Conservation (phyloP, 2,113 vertebrate species). For the Bucco capensis region DNA sequence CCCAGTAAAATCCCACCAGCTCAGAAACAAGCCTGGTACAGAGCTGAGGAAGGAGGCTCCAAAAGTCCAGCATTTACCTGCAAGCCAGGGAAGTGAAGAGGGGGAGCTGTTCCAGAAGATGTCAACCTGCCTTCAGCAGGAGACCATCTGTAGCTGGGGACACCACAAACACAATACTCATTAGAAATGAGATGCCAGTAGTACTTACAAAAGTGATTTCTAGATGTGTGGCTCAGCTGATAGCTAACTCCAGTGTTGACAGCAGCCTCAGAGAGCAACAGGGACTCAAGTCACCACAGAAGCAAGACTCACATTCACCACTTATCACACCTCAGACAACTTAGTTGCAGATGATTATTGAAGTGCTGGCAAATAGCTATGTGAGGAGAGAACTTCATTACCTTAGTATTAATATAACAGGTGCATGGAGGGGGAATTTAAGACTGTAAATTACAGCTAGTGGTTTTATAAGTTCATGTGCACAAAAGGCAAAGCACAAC, state of each 20-base stretch:
- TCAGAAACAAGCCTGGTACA: neutral
- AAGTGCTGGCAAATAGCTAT: too few species aligned
- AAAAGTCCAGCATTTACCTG: neutral
- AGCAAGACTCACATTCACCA: neutral
- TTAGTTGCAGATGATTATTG: neutral
- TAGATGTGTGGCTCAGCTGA: neutral
- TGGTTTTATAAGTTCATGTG: neutral
- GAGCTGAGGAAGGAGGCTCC: neutral
- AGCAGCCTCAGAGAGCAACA: neutral
- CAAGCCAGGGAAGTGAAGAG: neutral
- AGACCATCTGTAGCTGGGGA: neutral
- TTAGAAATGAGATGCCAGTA: neutral
- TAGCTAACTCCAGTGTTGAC: neutral
- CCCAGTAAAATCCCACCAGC: neutral
- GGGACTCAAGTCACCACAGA: neutral
- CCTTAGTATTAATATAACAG: neutral
- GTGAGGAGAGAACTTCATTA: neutral
- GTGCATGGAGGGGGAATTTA: neutral
- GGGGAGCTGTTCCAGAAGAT: neutral
- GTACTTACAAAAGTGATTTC: neutral
- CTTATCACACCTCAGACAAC: neutral
- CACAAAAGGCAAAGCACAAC: neutral
- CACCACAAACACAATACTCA: fast-evolving
- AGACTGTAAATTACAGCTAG: neutral
- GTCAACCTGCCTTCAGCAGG: neutral